Conservation (phyloP, 1,140 invertebrate species). For the Drosophila micromelanica region DNA sequence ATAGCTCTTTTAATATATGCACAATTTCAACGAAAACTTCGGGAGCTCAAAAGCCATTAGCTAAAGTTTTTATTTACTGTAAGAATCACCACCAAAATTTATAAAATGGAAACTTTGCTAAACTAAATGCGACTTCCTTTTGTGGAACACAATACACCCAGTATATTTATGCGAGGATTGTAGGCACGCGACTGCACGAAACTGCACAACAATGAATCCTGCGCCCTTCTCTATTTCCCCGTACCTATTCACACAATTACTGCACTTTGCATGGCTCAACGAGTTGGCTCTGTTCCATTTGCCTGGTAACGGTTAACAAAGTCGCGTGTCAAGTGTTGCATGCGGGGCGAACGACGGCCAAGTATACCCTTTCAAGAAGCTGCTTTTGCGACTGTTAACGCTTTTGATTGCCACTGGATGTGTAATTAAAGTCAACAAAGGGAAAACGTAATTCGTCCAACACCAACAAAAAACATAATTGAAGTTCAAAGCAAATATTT, state of each 20-base stretch:
- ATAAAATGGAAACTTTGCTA: conserved; percentile 10
- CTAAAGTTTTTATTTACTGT: conserved; percentile 4
- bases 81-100: not conserved
- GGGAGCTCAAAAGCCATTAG: not conserved
- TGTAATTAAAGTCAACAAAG: conserved; percentile 52
- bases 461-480: conserved; percentile 19
- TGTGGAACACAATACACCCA: conserved; percentile 10
- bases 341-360: conserved; percentile 30
- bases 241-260: not conserved
- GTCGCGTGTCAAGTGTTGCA: conserved; percentile 71
- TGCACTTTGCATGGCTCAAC: conserved; percentile 5
- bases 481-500: conserved; percentile 12
- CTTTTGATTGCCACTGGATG: conserved; percentile 63
- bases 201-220: conserved; percentile 20
- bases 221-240: not conserved
- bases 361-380: conserved; percentile 26
- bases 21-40: not conserved
- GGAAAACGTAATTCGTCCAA: conserved; percentile 43
- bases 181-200: conserved; percentile 1
- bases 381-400: conserved; percentile 35
- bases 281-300: conserved; percentile 20
- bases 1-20: not conserved
- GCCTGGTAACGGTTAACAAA: conserved; percentile 36
- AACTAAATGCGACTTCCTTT: conserved; percentile 4
- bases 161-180: not conserved